Evolutionary conservation across 2,113 vertebrate genomes (phyloP).

Genomic region (Brachypteracias leptosomus): DNA sequence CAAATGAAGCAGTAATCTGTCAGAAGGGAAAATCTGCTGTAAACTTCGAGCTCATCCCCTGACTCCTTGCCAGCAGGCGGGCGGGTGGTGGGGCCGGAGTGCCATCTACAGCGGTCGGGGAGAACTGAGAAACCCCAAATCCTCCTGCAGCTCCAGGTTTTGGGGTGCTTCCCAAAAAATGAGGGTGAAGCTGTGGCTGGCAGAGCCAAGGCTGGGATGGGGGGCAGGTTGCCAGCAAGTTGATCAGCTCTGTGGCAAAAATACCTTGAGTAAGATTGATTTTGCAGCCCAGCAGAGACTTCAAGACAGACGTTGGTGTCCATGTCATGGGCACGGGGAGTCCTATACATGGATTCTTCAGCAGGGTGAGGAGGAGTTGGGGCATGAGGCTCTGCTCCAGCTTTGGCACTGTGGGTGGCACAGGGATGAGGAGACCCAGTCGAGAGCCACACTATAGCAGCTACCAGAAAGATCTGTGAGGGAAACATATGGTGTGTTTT

Average conservation of each 20-base stretch:
- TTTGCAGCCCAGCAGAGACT: not conserved
- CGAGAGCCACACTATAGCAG: not conserved
- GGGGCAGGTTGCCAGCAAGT: not conserved
- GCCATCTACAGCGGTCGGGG: slow-evolving; percentile 19
- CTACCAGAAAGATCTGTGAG: not conserved
- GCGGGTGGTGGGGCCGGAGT: not conserved
- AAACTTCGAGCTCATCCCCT: slow-evolving; percentile 29
- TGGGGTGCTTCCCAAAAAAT: not conserved
- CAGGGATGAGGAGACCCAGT: not conserved
- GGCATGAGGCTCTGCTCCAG: not conserved
- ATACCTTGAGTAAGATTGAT: not conserved
- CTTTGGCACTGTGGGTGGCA: not conserved
- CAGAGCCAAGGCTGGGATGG: not conserved
- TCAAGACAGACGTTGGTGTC: not conserved
- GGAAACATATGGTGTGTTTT: slow-evolving; percentile 58
- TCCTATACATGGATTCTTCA: not conserved
- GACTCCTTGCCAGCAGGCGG: not conserved
- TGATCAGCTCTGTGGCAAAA: not conserved
- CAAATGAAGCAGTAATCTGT: slow-evolving; percentile 53
- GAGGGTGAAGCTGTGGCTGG: not conserved
- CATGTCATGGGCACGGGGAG: fast-evolving
- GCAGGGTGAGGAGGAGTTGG: fast-evolving
- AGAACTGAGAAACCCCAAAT: not conserved
- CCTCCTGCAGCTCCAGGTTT: not conserved
- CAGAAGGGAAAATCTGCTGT: slow-evolving; percentile 48